Evolutionary conservation across 2,888 invertebrate genomes (phyloP).

Genomic region (Iphiclides podalirius): DNA sequence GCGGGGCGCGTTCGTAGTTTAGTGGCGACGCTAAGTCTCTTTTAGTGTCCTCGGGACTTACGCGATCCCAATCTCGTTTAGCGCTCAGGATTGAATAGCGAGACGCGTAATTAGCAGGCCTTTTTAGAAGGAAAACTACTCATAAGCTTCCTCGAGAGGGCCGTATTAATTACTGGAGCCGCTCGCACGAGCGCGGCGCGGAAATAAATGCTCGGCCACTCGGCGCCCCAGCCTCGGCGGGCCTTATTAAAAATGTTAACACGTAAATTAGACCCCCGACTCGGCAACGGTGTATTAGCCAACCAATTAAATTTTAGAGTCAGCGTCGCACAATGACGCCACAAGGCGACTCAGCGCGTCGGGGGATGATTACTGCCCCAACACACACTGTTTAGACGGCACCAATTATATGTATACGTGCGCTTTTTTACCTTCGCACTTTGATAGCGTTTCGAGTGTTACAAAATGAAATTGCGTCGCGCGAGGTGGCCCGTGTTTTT

Average conservation of each 20-base stretch:
- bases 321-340: slow-evolving; percentile 51
- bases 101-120: slow-evolving; percentile 70
- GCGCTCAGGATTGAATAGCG: slow-evolving; percentile 55
- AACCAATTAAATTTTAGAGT: slow-evolving; percentile 75
- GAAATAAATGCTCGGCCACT: slow-evolving; percentile 75
- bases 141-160: slow-evolving; percentile 77
- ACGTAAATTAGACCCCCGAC: slow-evolving; percentile 71
- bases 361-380: slow-evolving; percentile 39
- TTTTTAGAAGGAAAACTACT: slow-evolving; percentile 76
- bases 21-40: not conserved
- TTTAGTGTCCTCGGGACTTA: not conserved
- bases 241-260: slow-evolving; percentile 80
- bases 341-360: slow-evolving; percentile 52
- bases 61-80: slow-evolving; percentile 34
- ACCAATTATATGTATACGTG: slow-evolving; percentile 26
- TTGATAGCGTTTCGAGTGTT: slow-evolving; percentile 47
- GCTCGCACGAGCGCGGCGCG: slow-evolving; percentile 62
- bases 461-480: slow-evolving; percentile 45
- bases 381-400: slow-evolving; percentile 38
- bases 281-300: slow-evolving; percentile 68
- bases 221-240: slow-evolving; percentile 68
- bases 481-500: slow-evolving; percentile 36
- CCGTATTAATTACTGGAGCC: slow-evolving; percentile 76
- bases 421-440: slow-evolving; percentile 43
- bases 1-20: slow-evolving; percentile 56